These are phyloP conservation scores for Petrocephalus zakoni DNA, from an alignment of 2,113 vertebrate genomes.

Conservation along the genomic window DNA sequence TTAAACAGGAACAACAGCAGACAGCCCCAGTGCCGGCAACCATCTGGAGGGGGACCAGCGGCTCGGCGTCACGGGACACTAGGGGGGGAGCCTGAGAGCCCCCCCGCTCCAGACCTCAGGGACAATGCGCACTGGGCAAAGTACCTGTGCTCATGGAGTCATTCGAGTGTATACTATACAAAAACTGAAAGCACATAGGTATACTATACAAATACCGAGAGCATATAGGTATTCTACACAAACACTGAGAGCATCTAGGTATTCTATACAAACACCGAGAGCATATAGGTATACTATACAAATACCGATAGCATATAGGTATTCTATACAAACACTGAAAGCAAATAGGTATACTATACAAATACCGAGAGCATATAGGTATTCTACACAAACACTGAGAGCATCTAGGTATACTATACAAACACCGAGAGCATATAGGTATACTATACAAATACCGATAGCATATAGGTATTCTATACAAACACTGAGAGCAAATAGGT, in stretches of 20 bases:
- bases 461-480: background rate
- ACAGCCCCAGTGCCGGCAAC: background rate
- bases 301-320: too few relatives aligned
- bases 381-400: background rate
- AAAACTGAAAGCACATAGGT: too few relatives aligned
- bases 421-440: background rate
- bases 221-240: too few relatives aligned
- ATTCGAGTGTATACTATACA: background rate
- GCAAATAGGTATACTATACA: background rate
- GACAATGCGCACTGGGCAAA: background rate
- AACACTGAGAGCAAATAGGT: background rate
- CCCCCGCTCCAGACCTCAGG: background rate
- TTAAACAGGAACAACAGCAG: constrained; percentile 22
- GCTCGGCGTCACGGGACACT: background rate
- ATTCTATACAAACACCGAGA: too few relatives aligned
- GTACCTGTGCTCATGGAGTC: too few relatives aligned
- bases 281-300: too few relatives aligned
- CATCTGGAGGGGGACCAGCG: constrained; percentile 19
- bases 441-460: background rate
- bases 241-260: too few relatives aligned
- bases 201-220: too few relatives aligned
- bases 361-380: background rate
- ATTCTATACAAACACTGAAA: background rate
- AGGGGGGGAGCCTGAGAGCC: background rate
- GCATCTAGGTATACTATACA: background rate